Evolutionary conservation across 2,113 vertebrate species (phyloP).

Genomic region (Bettongia penicillata): DNA sequence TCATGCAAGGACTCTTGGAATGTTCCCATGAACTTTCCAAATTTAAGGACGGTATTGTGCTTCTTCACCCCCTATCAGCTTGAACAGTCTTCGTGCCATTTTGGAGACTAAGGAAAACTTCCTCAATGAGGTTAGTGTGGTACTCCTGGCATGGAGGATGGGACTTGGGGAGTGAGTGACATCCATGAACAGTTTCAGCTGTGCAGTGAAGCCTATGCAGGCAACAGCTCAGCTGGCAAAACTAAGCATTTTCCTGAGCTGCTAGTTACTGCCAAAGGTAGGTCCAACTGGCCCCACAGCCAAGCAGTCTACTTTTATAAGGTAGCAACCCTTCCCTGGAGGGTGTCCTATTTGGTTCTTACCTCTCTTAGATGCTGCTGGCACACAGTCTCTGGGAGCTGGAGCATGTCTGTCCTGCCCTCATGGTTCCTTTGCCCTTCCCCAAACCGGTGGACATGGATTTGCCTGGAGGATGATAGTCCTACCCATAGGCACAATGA

Average conservation of each 20-base stretch:
- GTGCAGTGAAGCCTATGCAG: background rate
- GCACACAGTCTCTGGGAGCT: background rate
- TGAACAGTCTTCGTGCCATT: background rate
- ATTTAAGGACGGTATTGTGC: background rate
- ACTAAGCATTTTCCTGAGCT: background rate
- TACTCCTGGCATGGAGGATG: background rate
- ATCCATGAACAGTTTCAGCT: background rate
- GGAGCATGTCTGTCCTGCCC: background rate
- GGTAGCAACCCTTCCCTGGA: background rate
- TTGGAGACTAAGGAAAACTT: background rate
- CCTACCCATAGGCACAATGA: background rate
- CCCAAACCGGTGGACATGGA: background rate
- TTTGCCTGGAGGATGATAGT: background rate
- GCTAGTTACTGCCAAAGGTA: background rate
- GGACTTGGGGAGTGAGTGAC: background rate
- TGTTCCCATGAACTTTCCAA: background rate
- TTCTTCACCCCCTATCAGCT: background rate
- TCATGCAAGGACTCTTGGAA: background rate
- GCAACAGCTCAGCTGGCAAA: background rate
- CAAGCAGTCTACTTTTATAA: background rate
- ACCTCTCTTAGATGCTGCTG: background rate
- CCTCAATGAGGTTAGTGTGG: background rate
- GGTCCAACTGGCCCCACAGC: background rate
- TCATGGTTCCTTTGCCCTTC: background rate
- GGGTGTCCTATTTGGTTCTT: background rate